These are phyloP conservation scores for Vombatus ursinus DNA, from an alignment of 2,113 vertebrate genomes.

Conservation along the genomic window DNA sequence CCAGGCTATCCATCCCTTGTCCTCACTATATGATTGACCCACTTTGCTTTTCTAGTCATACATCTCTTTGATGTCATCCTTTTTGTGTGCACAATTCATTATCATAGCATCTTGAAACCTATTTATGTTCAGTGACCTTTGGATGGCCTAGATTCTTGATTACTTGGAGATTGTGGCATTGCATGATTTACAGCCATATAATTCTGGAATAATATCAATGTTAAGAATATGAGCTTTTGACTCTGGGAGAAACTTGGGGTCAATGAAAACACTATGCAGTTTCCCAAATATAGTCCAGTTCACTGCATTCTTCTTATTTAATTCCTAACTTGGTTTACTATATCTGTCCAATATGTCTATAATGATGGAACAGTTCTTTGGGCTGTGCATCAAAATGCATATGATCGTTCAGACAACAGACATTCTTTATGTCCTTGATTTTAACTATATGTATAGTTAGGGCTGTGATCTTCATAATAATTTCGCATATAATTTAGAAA, in stretches of 20 bases:
- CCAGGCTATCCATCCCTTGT: neutral
- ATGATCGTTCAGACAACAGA: neutral
- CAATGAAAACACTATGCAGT: neutral
- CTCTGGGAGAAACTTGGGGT: neutral
- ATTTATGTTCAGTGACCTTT: neutral
- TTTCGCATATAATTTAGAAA: neutral
- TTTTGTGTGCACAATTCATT: neutral
- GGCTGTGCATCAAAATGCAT: neutral
- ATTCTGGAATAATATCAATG: neutral
- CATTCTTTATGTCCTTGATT: no score
- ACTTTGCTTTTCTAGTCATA: neutral
- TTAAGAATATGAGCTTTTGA: neutral
- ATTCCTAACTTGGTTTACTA: neutral
- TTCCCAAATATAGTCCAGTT: neutral
- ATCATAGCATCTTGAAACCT: neutral
- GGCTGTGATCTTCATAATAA: neutral
- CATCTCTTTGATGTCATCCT: neutral
- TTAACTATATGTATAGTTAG: neutral
- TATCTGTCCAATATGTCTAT: neutral
- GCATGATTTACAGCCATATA: neutral
- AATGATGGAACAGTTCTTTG: neutral
- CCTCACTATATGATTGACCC: neutral
- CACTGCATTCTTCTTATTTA: neutral
- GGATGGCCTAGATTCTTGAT: neutral
- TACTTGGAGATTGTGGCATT: neutral